A percentile compares a stretch with the other conserved stretches of the same genome.
phyloP scores from a whole-genome alignment of 2,888 invertebrate species.

The Chesias legatella region DNA sequence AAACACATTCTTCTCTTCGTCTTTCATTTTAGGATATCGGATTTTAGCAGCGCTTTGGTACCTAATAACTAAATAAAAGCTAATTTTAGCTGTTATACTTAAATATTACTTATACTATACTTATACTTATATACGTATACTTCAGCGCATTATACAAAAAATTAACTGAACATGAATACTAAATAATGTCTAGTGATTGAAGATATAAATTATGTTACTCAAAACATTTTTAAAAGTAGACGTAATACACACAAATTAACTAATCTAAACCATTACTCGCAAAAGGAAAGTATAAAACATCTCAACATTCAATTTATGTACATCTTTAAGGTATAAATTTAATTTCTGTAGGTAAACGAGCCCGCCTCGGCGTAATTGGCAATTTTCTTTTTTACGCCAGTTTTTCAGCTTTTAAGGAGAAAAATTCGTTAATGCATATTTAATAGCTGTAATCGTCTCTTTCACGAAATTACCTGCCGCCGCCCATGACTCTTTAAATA shows the following conservation, averaged over 20 bases:
- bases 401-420: constrained; percentile 77
- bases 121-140: no score
- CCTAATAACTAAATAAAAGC: no score
- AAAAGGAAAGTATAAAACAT: constrained; percentile 48
- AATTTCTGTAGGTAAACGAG: constrained; percentile 53
- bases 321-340: constrained; percentile 68
- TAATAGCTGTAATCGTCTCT: constrained; percentile 75
- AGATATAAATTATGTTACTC: constrained; percentile 6
- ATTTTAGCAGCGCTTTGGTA: no score
- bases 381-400: constrained; percentile 76
- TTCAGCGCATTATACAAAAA: no score
- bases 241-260: constrained; percentile 42
- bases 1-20: no score
- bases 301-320: constrained; percentile 68
- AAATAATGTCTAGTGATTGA: no score
- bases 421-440: constrained; percentile 81
- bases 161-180: no score
- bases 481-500: constrained; percentile 41
- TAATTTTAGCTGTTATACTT: no score
- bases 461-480: constrained; percentile 45
- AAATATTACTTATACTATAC: no score
- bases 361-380: constrained; percentile 64
- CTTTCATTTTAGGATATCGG: no score
- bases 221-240: constrained; percentile 12
- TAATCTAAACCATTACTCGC: constrained; percentile 41